Base-by-base conservation (phyloP, 1,140 invertebrate species). In the Scaptomyza graminum region DNA sequence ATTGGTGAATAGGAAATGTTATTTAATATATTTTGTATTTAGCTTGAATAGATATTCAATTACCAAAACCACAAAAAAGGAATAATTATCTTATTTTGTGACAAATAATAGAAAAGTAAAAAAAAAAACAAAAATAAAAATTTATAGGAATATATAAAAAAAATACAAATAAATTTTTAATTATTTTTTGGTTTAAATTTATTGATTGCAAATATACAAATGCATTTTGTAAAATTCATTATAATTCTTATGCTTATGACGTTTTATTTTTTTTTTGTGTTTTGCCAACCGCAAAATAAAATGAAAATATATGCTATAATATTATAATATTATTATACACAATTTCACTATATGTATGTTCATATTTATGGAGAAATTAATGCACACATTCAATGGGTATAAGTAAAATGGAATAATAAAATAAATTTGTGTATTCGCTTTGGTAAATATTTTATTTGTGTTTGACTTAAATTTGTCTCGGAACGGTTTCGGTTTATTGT, bases 381-480 rank as follows among this genome's bases (percentile, higher is more conserved):
- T n/a, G n/a, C n/a, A n/a, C n/a, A n/a, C n/a, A n/a, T n/a, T n/a
- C n/a, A n/a, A n/a, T n/a, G n/a, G n/a, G n/a, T n/a, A n/a, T n/a
- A n/a, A n/a, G n/a, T n/a, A n/a, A n/a, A n/a, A n/a, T n/a, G n/a
- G n/a, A n/a, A n/a, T n/a, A n/a, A n/a, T n/a, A n/a, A n/a, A n/a
- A n/a, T n/a, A n/a, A n/a, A n/a, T n/a, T n/a, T n/a, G n/a, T n/a
- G n/a, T 15, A n/a, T 49, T 39, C 12, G 43, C 6, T 41, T 31
- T 77, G 39, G 44, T 56, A 49, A 52, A 47, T 60, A 61, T 65
- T n/a, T 15, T 82, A 73, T 41, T 66, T 71, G 34, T 62, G n/a
- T 50, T 66, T 47, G 43, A 28, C 37, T 66, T 46, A 18, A 55
- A 62, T 69, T 63, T 37, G 47, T 15, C 46, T 37, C 41, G 49